A percentile compares a stretch with the other conserved stretches of the same genome.
Conservation (phyloP, 1,140 invertebrate species). For the Plodia interpunctella region DNA sequence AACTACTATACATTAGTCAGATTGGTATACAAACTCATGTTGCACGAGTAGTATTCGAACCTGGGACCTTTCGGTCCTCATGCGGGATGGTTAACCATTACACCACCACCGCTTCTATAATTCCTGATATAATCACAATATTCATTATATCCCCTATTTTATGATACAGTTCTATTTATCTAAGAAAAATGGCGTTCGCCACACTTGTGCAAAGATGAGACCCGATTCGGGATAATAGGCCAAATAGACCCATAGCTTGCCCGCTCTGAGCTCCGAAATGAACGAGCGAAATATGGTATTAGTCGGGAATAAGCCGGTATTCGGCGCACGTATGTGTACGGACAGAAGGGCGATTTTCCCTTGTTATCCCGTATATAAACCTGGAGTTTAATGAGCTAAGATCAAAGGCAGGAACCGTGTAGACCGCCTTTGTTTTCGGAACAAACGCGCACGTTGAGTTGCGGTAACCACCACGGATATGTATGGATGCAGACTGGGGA, state of each 20-base stretch:
- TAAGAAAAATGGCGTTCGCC: not conserved
- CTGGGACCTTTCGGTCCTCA: too few relatives aligned
- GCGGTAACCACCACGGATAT: not conserved
- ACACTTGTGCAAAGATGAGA: not conserved
- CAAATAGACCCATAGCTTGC: not conserved
- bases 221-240: not conserved
- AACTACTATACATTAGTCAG: too few relatives aligned
- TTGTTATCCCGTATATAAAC: not conserved
- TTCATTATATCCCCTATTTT: too few relatives aligned
- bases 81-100: too few relatives aligned
- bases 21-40: too few relatives aligned
- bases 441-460: not conserved
- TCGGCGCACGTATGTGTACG: not conserved
- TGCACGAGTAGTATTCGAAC: too few relatives aligned
- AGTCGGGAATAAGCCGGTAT: not conserved
- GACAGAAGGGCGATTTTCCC: not conserved
- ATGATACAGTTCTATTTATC: not conserved
- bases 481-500: too few relatives aligned
- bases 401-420: not conserved
- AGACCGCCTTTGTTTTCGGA: not conserved
- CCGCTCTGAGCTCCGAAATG: constrained; percentile 13
- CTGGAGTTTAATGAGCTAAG: not conserved
- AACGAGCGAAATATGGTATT: constrained; percentile 9
- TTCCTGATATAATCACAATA: too few relatives aligned
- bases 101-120: too few relatives aligned